Evolutionary conservation across 2,113 vertebrate genomes (phyloP).

Genomic region (Oenanthe oenanthe): DNA sequence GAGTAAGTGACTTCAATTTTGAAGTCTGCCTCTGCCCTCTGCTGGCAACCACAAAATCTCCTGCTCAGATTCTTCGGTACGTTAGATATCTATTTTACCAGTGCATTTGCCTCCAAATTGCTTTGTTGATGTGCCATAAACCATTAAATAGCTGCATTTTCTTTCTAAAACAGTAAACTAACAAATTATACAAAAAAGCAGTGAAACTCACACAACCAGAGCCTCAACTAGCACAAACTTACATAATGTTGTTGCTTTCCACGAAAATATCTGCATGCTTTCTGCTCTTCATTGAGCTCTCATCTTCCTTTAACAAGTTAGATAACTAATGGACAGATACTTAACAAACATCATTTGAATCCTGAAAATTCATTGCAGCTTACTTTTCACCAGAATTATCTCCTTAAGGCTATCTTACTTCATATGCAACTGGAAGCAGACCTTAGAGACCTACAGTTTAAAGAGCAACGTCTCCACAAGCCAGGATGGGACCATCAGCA

Average conservation of each 20-base stretch:
- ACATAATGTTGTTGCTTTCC: neutral
- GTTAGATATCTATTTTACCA: neutral
- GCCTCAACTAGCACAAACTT: neutral
- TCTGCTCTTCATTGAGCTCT: neutral
- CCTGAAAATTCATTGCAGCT: neutral
- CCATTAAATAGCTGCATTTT: neutral
- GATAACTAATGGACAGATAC: neutral
- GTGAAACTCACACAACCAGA: neutral
- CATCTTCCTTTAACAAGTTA: neutral
- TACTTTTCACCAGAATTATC: neutral
- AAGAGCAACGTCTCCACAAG: neutral
- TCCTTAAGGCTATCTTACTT: neutral
- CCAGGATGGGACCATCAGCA: neutral
- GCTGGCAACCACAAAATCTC: neutral
- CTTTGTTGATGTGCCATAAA: neutral
- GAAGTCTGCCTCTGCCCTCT: conserved; percentile 49
- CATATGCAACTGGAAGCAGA: neutral
- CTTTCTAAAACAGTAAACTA: neutral
- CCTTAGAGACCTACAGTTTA: neutral
- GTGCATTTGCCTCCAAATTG: neutral
- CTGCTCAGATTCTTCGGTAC: neutral
- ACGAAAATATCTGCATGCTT: neutral
- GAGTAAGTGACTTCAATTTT: neutral
- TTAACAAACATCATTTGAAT: neutral
- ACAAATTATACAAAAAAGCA: neutral